Evolutionary conservation across 2,797 vertebrate species (phyloP), one percentile per base, ranked within the genome.

Genomic region (Cottoperca gobio): DNA sequence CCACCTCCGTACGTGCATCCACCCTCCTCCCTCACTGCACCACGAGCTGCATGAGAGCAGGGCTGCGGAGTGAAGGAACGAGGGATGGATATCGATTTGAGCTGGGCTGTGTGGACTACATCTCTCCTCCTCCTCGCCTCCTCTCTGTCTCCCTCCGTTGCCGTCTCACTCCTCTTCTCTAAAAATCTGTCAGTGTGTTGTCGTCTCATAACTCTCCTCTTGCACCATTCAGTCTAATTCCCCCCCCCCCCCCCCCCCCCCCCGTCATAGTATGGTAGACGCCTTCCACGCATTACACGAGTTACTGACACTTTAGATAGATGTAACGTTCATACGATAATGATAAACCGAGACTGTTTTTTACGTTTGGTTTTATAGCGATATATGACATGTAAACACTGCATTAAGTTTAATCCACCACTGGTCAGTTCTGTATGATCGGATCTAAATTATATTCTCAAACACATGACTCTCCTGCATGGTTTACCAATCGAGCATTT

Each of bases 401-500:
- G 85, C 79, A 73, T 82, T 46, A 66, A 72, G 54, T 76, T 87
- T 83, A 77, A 82, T 68, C 62, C 79, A 82, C 67, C 76, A 31
- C 67, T 37, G 62, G 76, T 80, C 42, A 73, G 40, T 65, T 76
- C 52, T 72, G 17, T 85, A 48, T 40, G 33, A 79, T 68, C 49
- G 0, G 39, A 75, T 79, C 57, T 26, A 66, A 86, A 86, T 61
- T 50, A 52, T 79, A 46, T 46, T 58, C 66, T 70, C 75, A 13
- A 26, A 75, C 52, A 62, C 70, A 23, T 26, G 0, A 60, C 26
- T 94, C 92, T 93, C 94, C 94, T 94, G 95, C 96, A 96, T 96
- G 95, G 92, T 94, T 92, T 61, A 95, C 69, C 72, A 66, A 93
- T 94, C 91, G 93, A 95, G 91, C 93, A 81, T 86, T 94, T 91